Base-by-base conservation (phyloP, 2,888 invertebrate species). In the Blomia tropicalis region DNA sequence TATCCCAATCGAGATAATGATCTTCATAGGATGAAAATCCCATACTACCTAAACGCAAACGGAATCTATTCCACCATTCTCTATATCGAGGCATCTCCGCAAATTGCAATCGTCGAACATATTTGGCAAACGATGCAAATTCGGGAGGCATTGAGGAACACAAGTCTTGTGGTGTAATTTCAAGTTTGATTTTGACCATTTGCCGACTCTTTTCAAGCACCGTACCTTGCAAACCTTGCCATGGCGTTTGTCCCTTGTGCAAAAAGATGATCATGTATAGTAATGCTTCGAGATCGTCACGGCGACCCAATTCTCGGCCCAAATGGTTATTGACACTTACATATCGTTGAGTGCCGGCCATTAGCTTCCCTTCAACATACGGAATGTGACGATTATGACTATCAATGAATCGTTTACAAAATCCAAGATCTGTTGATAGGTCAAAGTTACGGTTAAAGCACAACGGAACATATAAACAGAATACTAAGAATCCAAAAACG, bases 271-370 rank as follows among this genome's bases (percentile, higher is more conserved):
- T 27, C 62, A 62, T 62, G 51, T 62, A 29, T 3, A 56, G 43
- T 23, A 62, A 4, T 1, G 29, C 43, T 25, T 62, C 62, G 19
- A 62, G 25, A 25, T 62, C 62, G 29, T 62, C 62, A 31, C 58
- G 41, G 5, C 63, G 31, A n/a, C 63, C 32, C 30, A 29, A 25
- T 22, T 63, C 63, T n/a, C 27, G 92, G 72, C 96, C 96, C 76
- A 93, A 81, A 79, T 98, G 98, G 70, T 96, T 96, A 77, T 98
- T 96, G 74, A 98, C 89, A 72, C 92, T 92, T 68, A 96, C 96
- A 74, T 98, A 98, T 77, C 98, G 82, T 64, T 91, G 91, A 63
- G 83, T 84, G 77, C 96, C 98, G 71, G 96, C 98, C 71, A 98
- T 81, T 78, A 95, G 96, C 79, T 98, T 98, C 79, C 96, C 95